A percentile compares a stretch with the other conserved stretches of the same genome.
phyloP scores from a whole-genome alignment of 1,140 invertebrate genomes.

The Drosophila kikkawai region DNA sequence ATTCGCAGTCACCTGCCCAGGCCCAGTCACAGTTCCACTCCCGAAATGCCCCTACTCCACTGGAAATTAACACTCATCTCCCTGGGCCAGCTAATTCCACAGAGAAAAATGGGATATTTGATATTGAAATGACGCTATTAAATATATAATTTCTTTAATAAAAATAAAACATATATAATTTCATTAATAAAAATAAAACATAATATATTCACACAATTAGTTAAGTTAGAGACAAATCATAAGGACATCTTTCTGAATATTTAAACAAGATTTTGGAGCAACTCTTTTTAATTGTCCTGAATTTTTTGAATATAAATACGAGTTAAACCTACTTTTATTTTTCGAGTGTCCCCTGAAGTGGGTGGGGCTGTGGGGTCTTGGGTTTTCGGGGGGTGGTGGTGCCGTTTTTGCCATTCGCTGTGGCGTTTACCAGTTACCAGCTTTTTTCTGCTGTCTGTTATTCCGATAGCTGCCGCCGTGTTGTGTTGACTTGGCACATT shows the following conservation, averaged over 20 bases:
- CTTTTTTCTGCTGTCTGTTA: conserved; percentile 25
- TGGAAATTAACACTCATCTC: conserved; percentile 68
- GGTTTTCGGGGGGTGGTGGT: background rate
- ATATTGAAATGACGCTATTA: background rate
- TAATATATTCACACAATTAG: too few relatives aligned
- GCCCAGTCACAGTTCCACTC: conserved; percentile 22
- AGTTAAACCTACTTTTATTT: background rate
- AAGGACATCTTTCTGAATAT: too few relatives aligned
- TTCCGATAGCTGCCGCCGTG: conserved; percentile 45
- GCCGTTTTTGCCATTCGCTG: conserved; percentile 57
- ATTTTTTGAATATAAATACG: background rate
- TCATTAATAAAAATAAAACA: background rate
- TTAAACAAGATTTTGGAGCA: background rate
- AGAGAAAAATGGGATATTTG: background rate
- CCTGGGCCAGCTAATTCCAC: conserved; percentile 11
- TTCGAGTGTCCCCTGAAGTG: conserved; percentile 1
- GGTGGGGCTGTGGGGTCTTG: conserved; percentile 11
- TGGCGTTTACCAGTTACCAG: conserved; percentile 58
- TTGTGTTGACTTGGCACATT: conserved; percentile 77
- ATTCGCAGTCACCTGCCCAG: conserved; percentile 6
- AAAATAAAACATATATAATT: background rate
- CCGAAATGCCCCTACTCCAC: conserved; percentile 19
- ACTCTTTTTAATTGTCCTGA: background rate
- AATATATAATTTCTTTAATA: background rate
- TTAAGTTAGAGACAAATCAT: too few relatives aligned